These are phyloP conservation scores for Exephanes ischioxanthus DNA, from an alignment of 2,888 invertebrate species.

Conservation along the genomic window DNA sequence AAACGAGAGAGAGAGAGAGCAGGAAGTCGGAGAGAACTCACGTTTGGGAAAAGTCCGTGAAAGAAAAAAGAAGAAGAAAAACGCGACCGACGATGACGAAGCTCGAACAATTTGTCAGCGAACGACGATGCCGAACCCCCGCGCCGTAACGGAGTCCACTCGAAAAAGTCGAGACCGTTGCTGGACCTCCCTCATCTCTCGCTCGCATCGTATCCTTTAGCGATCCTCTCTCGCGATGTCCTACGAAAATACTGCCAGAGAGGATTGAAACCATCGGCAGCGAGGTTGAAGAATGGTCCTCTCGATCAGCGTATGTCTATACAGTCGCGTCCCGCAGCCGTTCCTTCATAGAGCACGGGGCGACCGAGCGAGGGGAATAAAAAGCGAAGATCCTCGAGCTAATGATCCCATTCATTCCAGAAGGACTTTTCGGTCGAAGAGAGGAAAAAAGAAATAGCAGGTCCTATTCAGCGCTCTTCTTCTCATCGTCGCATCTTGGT, in stretches of 20 bases:
- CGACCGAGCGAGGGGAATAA: constrained; percentile 19
- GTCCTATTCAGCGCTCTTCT: constrained; percentile 73
- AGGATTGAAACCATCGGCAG: constrained; percentile 30
- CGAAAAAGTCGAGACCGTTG: constrained; percentile 48
- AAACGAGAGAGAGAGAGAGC: neutral
- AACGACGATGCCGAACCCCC: constrained; percentile 57
- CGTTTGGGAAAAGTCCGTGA: constrained; percentile 57
- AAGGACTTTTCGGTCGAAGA: constrained; percentile 71
- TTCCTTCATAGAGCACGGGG: constrained; percentile 16
- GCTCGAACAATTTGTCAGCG: constrained; percentile 78
- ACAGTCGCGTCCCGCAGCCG: constrained; percentile 4
- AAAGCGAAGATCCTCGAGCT: constrained; percentile 64
- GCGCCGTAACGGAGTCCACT: constrained; percentile 30
- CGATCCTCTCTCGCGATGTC: constrained; percentile 45
- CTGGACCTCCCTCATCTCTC: constrained; percentile 31
- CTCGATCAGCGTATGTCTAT: constrained; percentile 50
- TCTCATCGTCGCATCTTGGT: constrained; percentile 35
- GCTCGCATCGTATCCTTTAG: constrained; percentile 40
- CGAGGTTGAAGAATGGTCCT: constrained; percentile 48
- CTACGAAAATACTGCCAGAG: constrained; percentile 56
- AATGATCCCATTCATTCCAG: constrained; percentile 80
- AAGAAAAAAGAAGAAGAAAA: constrained; percentile 28
- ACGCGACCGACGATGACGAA: constrained; percentile 69
- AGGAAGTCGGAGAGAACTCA: constrained; percentile 7
- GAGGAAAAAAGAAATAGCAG: constrained; percentile 76